Conservation (phyloP, 2,113 vertebrate species). For the Telmatochromis bifrenatus region DNA sequence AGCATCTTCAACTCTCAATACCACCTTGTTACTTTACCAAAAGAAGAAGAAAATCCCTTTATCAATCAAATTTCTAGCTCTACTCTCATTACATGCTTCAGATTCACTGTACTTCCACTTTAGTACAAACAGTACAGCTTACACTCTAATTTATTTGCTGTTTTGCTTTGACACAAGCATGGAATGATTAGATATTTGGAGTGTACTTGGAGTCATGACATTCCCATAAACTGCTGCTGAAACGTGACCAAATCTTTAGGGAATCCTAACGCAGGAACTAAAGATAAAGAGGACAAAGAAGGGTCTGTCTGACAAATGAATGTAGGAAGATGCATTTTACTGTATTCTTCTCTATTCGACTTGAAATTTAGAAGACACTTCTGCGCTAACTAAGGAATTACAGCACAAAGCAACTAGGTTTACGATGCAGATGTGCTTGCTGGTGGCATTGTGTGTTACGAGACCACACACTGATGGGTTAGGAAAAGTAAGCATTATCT, state of each 20-base stretch:
- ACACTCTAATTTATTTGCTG: neutral
- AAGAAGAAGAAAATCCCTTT: neutral
- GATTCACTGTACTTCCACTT: neutral
- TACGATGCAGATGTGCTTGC: neutral
- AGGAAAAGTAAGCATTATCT: neutral
- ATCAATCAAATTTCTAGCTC: neutral
- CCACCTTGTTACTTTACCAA: neutral
- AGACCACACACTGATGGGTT: neutral
- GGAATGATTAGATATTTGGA: neutral
- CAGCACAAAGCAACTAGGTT: neutral
- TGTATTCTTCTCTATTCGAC: neutral
- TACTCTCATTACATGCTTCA: neutral
- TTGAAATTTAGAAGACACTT: neutral
- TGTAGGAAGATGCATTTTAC: neutral
- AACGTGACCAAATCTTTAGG: neutral
- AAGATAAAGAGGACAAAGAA: neutral
- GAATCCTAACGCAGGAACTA: neutral
- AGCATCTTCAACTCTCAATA: neutral
- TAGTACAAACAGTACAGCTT: neutral
- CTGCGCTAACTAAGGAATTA: neutral
- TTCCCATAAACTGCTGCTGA: neutral
- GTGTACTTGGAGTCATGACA: neutral
- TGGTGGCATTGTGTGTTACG: neutral
- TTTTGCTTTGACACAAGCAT: neutral
- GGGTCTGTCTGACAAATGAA: neutral